Conservation (phyloP, 2,888 invertebrate species). For the Colletes collaris region DNA sequence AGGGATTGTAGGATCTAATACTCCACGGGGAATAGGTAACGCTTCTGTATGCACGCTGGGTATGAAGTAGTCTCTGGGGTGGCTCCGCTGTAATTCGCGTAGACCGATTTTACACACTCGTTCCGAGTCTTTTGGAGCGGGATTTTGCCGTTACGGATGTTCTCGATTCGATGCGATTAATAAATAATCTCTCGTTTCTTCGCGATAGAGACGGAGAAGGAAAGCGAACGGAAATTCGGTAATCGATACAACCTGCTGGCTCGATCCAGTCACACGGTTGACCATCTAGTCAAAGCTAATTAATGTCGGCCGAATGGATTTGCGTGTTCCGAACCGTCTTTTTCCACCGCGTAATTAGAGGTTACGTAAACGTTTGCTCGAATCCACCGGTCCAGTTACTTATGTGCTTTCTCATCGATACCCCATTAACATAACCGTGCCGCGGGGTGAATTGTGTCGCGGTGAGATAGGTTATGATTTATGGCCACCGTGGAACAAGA, state of each 20-base stretch:
- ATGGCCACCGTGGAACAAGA: conserved; percentile 40
- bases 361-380: conserved; percentile 42
- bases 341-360: conserved; percentile 49
- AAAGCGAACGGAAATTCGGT: conserved; percentile 19
- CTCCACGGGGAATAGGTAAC: conserved; percentile 6
- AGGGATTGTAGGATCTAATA: conserved; percentile 11
- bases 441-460: conserved; percentile 37
- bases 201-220: neutral
- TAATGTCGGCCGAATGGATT: conserved; percentile 4
- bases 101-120: neutral
- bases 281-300: conserved; percentile 19
- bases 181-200: neutral
- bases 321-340: neutral
- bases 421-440: conserved; percentile 54
- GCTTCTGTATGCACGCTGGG: conserved; percentile 11
- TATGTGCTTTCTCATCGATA: conserved; percentile 60
- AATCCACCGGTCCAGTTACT: conserved; percentile 33
- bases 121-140: conserved; percentile 4
- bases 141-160: neutral
- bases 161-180: neutral
- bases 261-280: conserved; percentile 3
- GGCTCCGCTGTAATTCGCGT: neutral
- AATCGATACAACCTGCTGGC: conserved; percentile 22
- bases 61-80: neutral
- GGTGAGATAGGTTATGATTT: conserved; percentile 57